These are phyloP conservation scores for Hyaena hyaena DNA, from an alignment of 2,113 vertebrate species.

Conservation along the genomic window DNA sequence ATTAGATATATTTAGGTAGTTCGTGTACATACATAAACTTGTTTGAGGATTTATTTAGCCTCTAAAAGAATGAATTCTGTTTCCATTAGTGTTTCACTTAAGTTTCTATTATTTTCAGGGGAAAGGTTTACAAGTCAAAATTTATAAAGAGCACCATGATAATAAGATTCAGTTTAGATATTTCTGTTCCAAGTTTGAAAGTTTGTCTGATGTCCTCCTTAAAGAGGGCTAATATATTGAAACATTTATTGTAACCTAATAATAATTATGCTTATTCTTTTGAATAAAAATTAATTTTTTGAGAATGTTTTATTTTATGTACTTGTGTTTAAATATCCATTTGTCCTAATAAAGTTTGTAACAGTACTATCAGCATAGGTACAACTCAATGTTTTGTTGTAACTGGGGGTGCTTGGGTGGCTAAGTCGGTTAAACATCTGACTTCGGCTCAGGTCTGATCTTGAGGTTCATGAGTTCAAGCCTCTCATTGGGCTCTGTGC, in stretches of 20 bases:
- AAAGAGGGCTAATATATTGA: background rate
- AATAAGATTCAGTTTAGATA: background rate
- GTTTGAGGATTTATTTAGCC: background rate
- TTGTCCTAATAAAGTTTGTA: background rate
- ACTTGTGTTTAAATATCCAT: slow-evolving; percentile 14
- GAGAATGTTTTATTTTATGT: background rate
- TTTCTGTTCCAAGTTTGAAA: background rate
- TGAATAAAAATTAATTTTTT: background rate
- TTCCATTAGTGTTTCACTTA: background rate
- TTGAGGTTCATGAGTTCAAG: background rate
- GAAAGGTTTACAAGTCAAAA: background rate
- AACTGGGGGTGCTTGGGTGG: background rate
- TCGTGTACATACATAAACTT: background rate
- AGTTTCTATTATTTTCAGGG: slow-evolving; percentile 23
- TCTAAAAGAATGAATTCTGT: background rate
- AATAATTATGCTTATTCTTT: slow-evolving; percentile 49
- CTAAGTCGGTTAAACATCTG: background rate
- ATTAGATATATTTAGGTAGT: background rate
- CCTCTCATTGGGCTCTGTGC: background rate
- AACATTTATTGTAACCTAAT: background rate
- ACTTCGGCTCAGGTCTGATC: background rate
- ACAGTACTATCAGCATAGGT: background rate
- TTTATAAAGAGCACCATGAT: slow-evolving; percentile 16
- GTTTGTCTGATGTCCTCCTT: background rate
- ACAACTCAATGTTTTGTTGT: background rate